Evolutionary conservation across 2,113 vertebrate genomes (phyloP), one percentile per base, ranked within the genome.

Genomic region (Alligator mississippiensis): DNA sequence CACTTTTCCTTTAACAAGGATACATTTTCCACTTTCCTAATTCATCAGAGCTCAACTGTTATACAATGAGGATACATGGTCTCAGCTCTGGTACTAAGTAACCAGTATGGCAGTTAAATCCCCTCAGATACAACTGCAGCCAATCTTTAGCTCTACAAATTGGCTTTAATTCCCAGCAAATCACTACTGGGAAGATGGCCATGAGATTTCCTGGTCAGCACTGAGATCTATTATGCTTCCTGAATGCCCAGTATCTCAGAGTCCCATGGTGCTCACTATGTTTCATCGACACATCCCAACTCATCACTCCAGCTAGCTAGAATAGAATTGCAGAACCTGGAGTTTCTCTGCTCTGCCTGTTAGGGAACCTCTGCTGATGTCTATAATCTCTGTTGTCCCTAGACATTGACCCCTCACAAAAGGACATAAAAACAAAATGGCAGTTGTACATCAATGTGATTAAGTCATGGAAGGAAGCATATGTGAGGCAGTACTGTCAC

Each of bases 401-500:
- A 74, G 4, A 9, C 12, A 64, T 72, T 34, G 16, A 72, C 21
- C 30, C 68, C 11, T 72, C 62, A 72, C 30, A 18, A 38, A 14
- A 9, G 30, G 13, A 70, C 17, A 16, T 30, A 34, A 64, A 64
- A 21, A 72, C 21, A 72, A 38, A 22, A 72, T 72, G 68, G 25
- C 61, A 63, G 61, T 25, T 63, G 15, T 30, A 77, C 1, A 0
- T 38, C 27, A 84, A 38, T 47, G 47, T 47, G 47, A 47, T 47
- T 47, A 12, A 82, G 27, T 38, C 17, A 6, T 3, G 28, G 21
- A 68, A 27, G 62, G 57, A 38, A 38, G 38, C 58, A 60, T 62
- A 21, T 0, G 0, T 47, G 22, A 54, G 75, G 18, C 0, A 0
- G 13, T 25, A 4, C 24, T 9, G 6, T 12, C 9, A 11, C 22